A percentile compares a stretch with the other conserved stretches of the same genome.
phyloP scores from a whole-genome alignment of 2,888 invertebrate species.

The Mylabris sibirica region DNA sequence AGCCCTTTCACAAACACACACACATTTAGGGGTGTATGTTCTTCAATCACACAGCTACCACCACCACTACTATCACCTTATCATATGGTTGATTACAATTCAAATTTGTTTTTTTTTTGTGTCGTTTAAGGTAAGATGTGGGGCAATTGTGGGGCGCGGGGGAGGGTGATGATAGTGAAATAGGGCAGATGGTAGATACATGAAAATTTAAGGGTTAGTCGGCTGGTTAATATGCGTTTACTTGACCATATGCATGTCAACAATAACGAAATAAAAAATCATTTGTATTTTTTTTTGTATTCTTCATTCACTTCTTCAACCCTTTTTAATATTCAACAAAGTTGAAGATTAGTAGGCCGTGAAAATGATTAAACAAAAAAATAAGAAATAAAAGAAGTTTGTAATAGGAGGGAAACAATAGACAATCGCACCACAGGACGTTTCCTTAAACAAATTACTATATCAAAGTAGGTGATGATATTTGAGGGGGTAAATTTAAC shows the following conservation, averaged over 20 bases:
- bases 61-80: not conserved
- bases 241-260: constrained; percentile 46
- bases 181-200: constrained; percentile 42
- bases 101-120: not conserved
- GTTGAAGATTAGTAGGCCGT: not conserved
- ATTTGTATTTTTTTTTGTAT: constrained; percentile 18
- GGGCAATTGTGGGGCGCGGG: not conserved
- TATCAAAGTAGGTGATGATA: not conserved
- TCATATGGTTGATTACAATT: constrained; percentile 6
- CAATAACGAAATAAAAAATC: constrained; percentile 34
- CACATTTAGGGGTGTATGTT: not conserved
- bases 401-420: constrained; percentile 11
- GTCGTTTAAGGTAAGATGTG: not conserved
- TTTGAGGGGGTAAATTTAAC: constrained; percentile 21
- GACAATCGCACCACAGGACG: constrained; percentile 13
- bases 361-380: not conserved
- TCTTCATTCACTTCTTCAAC: not conserved
- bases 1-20: constrained; percentile 15
- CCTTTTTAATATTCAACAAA: not conserved
- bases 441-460: constrained; percentile 10
- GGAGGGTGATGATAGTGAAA: not conserved
- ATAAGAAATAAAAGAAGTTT: not conserved
- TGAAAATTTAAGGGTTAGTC: constrained; percentile 41
- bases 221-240: constrained; percentile 26
- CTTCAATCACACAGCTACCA: not conserved